Evolutionary conservation across 2,888 invertebrate species (phyloP), one percentile per base, ranked within the genome.

Genomic region (Lypha dubia): DNA sequence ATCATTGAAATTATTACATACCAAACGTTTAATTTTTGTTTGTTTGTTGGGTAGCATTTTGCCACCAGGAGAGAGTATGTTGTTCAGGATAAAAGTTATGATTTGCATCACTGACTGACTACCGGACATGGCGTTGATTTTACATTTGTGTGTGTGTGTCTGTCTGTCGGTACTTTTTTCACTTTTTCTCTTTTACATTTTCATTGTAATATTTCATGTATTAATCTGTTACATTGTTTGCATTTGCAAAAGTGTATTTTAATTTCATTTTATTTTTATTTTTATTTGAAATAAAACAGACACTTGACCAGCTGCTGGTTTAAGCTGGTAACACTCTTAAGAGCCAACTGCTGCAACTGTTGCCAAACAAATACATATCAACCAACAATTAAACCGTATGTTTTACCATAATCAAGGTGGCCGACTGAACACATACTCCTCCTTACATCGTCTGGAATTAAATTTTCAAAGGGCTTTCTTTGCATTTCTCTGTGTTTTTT

Each of bases 281-380:
- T 79, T 73, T 77, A 65, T 75, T 75, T 83, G 86, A 83, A 73
- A 83, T 84, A 75, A 86, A 86, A 83, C 86, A 86, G 83, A 85
- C 82, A 85, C 86, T 86, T 86, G 87, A 84, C 86, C 87, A 87
- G 86, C 86, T 86, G 87, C 80, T 60, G 80, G 63, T 80, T 67
- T 79, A 71, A 80, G 79, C 84, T 84, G 84, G 79, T 70, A 80
- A 80, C 79, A 76, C 75, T 80, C 67, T 71, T 62, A 65, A 60
- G 58, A 60, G 60, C 44, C 35, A 24, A 60, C 49, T 71, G 28
- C 5, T 28, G 75, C 83, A 76, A 51, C 70, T 74, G 56, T 71
- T 71, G 68, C 51, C 32, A 70, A 68, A 68, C 41, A 46, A 41
- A n/a, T 51, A 38, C 20, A n/a, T n/a, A n/a, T n/a, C n/a, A 28